A percentile compares a stretch with the other conserved stretches of the same genome.
phyloP scores from a whole-genome alignment of 2,888 invertebrate species.

The Lacanobia oleracea region DNA sequence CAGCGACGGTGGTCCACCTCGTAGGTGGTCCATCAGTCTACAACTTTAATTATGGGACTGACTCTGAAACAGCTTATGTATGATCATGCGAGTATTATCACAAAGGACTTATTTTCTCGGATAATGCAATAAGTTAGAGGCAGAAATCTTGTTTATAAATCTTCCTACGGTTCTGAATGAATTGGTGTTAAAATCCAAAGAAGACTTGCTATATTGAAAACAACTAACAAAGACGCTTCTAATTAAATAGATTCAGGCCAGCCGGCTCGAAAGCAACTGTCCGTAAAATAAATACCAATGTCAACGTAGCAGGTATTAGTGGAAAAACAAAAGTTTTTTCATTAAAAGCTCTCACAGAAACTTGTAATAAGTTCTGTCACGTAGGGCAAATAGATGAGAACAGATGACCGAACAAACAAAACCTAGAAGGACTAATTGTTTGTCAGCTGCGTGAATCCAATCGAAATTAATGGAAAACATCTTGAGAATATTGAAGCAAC shows the following conservation, averaged over 20 bases:
- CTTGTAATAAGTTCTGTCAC: slow-evolving; percentile 46
- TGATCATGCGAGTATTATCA: neutral
- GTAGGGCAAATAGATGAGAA: slow-evolving; percentile 35
- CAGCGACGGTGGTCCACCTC: too few species aligned
- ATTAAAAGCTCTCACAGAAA: slow-evolving; percentile 39
- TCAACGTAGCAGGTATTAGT: neutral
- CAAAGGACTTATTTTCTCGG: neutral
- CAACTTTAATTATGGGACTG: too few species aligned
- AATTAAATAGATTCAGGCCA: neutral
- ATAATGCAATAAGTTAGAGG: neutral
- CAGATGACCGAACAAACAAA: slow-evolving; percentile 14
- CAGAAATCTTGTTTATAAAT: too few species aligned
- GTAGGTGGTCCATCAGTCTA: too few species aligned
- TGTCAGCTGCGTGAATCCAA: slow-evolving; percentile 5
- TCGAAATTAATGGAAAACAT: slow-evolving; percentile 14
- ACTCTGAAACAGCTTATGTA: neutral
- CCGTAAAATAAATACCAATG: slow-evolving; percentile 15
- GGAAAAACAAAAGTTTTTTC: slow-evolving; percentile 49
- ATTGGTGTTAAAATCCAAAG: neutral
- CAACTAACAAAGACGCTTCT: slow-evolving; percentile 8
- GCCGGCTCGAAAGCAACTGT: slow-evolving; percentile 8
- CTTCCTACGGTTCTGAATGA: neutral
- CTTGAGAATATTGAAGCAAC: neutral
- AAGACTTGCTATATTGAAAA: too few species aligned
- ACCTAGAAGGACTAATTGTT: slow-evolving; percentile 30